phyloP scores from a whole-genome alignment of 2,888 invertebrate genomes.

The Mycalesis mineus region DNA sequence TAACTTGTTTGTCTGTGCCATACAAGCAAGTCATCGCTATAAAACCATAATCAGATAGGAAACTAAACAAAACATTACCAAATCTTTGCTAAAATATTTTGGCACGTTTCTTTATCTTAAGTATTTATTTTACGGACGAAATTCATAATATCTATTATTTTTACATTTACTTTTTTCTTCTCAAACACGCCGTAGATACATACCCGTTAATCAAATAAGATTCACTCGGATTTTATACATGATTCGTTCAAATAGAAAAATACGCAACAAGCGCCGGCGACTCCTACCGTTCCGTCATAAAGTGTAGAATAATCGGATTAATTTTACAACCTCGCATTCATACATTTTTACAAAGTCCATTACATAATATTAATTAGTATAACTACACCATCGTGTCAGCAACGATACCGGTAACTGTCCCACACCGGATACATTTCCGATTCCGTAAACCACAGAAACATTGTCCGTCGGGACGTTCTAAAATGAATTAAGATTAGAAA shows the following conservation, averaged over 20 bases:
- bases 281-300: conserved; percentile 25
- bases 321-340: conserved; percentile 18
- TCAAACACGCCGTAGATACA: conserved; percentile 19
- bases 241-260: conserved; percentile 21
- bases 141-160: conserved; percentile 26
- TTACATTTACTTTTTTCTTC: conserved; percentile 8
- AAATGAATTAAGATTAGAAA: conserved; percentile 47
- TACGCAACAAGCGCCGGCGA: conserved; percentile 24
- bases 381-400: not conserved
- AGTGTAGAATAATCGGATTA: not conserved
- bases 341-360: conserved; percentile 23
- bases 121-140: conserved; percentile 30
- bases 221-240: conserved; percentile 9
- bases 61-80: conserved; percentile 17
- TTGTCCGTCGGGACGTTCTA: conserved; percentile 45
- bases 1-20: not conserved
- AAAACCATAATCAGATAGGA: not conserved
- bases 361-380: not conserved
- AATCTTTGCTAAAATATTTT: conserved; percentile 32
- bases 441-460: conserved; percentile 13
- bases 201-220: conserved; percentile 10
- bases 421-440: conserved; percentile 4
- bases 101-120: conserved; percentile 33
- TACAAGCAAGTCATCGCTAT: not conserved
- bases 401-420: not conserved